A percentile compares a stretch with the other conserved stretches of the same genome.
phyloP scores from a whole-genome alignment of 2,888 invertebrate genomes.

The Athalia circularis region DNA sequence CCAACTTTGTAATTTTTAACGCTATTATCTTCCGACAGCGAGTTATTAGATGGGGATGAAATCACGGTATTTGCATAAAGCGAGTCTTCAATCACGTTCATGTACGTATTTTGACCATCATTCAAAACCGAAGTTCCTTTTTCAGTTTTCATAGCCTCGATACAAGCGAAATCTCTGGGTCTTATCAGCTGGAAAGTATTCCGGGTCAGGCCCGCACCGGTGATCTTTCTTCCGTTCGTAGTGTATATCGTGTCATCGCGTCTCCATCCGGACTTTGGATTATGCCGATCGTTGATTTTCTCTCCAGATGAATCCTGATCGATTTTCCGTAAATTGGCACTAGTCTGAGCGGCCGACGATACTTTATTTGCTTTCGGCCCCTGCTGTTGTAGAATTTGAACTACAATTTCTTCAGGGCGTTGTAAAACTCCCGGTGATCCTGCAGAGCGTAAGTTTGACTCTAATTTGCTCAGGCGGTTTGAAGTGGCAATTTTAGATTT shows the following conservation, averaged over 20 bases:
- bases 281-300: slow-evolving; percentile 41
- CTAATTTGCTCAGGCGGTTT: slow-evolving; percentile 1
- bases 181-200: slow-evolving; percentile 76
- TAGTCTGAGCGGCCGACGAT: slow-evolving; percentile 78
- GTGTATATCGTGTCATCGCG: slow-evolving; percentile 62
- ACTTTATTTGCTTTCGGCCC: slow-evolving; percentile 73
- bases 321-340: slow-evolving; percentile 74
- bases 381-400: slow-evolving; percentile 13
- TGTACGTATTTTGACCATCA: slow-evolving; percentile 71
- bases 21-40: not conserved
- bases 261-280: slow-evolving; percentile 52
- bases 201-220: slow-evolving; percentile 58
- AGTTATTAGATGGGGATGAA: slow-evolving; percentile 36
- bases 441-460: slow-evolving; percentile 35
- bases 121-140: slow-evolving; percentile 55
- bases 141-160: slow-evolving; percentile 72
- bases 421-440: not conserved
- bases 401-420: slow-evolving; percentile 46
- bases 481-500: not conserved
- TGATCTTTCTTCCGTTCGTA: slow-evolving; percentile 57
- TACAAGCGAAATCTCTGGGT: slow-evolving; percentile 77
- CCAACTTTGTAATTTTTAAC: slow-evolving; percentile 14
- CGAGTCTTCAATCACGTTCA: slow-evolving; percentile 73
- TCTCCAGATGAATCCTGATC: slow-evolving; percentile 44
- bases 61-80: slow-evolving; percentile 64